Evolutionary conservation across 2,888 invertebrate genomes (phyloP).

Genomic region (Stramonita haemastoma): DNA sequence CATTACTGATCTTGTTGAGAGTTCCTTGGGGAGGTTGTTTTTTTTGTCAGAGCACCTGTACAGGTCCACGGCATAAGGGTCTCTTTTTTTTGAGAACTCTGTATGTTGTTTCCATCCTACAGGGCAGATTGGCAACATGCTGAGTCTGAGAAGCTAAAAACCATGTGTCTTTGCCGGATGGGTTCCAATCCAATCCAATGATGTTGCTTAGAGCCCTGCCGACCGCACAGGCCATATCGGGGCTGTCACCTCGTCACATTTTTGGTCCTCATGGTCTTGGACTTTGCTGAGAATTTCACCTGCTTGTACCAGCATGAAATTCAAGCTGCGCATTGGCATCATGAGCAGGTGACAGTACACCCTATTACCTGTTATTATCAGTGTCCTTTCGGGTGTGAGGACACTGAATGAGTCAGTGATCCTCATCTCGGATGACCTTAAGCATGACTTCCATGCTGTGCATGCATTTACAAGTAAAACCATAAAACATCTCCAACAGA

Average conservation of each 20-base stretch:
- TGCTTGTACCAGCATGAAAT: constrained; percentile 22
- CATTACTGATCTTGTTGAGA: background rate
- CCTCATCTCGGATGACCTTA: background rate
- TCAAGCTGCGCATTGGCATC: constrained; percentile 14
- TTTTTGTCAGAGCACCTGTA: background rate
- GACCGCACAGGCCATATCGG: no score
- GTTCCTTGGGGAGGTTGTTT: background rate
- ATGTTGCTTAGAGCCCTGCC: no score
- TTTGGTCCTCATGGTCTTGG: background rate
- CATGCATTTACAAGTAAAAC: background rate
- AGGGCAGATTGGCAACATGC: constrained; percentile 22
- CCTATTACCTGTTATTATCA: background rate
- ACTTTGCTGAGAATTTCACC: constrained; percentile 28
- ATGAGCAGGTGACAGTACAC: constrained; percentile 9
- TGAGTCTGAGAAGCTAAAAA: background rate
- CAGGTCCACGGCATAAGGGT: no score
- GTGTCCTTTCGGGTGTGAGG: background rate
- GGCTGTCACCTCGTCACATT: no score
- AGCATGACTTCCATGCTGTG: constrained; percentile 19
- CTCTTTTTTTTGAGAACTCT: no score
- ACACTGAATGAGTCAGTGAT: background rate
- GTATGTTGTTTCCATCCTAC: no score
- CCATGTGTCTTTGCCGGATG: background rate
- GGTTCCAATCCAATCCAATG: no score
- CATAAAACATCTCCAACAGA: no score